Base-by-base conservation (phyloP, 2,888 invertebrate species). In the Cheilosia vernalis region DNA sequence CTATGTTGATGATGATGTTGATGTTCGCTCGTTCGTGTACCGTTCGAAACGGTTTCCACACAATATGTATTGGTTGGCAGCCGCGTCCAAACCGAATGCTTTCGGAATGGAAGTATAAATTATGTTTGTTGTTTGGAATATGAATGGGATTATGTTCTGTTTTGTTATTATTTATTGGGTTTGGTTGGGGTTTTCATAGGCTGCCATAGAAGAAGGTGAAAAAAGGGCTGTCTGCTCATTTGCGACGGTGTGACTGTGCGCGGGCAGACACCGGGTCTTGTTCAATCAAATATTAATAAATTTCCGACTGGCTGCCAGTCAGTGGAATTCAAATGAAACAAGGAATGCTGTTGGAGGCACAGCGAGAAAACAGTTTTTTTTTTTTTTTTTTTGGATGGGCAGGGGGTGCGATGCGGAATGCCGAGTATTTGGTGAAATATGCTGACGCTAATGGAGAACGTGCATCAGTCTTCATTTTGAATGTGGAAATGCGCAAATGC, bases 51-150 rank as follows among this genome's bases (percentile, higher is more conserved):
- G 17, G 27, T 66, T 53, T 49, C 37, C 64, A n/a, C 47, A 40
- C 64, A 76, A 51, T 47, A 17, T 55, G 42, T 42, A 53, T 61
- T 51, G 33, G 63, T 44, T 33, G 42, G 51, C 51, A 49, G 58
- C 64, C 51, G 47, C 47, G 63, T 47, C 55, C 63, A 63, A 66
- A 42, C 49, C 53, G 51, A 77, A 61, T 58, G 17, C 17, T 47
- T 42, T 51, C 37, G n/a, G 15, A 56, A n/a, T 5, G 15, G 55
- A 40, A 17, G 77, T 64, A 79, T 79, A 72, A 79, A 72, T 70
- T 72, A 72, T 79, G 64, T 79, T 79, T 72, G 78, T 69, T 78
- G 70, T 79, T 63, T 58, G 63, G 70, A 72, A 72, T 64, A 79
- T 64, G 64, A 72, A 79, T 72, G 58, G 72, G 58, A 72, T 72